Base-by-base conservation (phyloP, 1,140 invertebrate species). In the Cherax quadricarinatus region DNA sequence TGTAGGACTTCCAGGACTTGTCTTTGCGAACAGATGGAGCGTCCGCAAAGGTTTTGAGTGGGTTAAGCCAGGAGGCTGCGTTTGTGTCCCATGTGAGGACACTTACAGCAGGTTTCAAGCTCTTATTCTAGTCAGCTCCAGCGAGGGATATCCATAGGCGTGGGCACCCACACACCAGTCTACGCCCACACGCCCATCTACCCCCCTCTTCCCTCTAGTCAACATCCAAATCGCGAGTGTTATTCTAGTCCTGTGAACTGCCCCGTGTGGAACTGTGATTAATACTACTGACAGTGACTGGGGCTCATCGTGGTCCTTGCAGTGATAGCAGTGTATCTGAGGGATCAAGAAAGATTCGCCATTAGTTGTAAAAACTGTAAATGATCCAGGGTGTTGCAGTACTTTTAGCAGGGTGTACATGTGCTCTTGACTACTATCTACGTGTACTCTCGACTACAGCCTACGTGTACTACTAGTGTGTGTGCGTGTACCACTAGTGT, bases 31-130 rank as follows among this genome's bases (percentile, higher is more conserved):
- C 70, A 78, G 48, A 53, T 51, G n/a, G n/a, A 66, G 16, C 70
- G 85, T 14, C 2, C 1, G 9, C 5, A 14, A 57, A 57, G 66
- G 60, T 4, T 16, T 4, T 24, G 21, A 60, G 51, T 21, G 24
- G 9, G 51, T 7, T 21, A 51, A 51, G 62, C 49, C 48, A 57
- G 70, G 86, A 81, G 24, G 78, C 78, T 81, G 75, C 86, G 51
- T 66, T 14, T 57, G 86, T 48, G 78, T 81, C 86, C 86, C 86
- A 88, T 88, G 86, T 88, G 86, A 88, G 86, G 86, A 88, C 86
- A 79, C 78, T 24, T n/a, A 80, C 86, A 80, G 86, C 75, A 88
- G n/a, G 79, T 78, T 81, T 88, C 86, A 81, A n/a, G 4, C 24
- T 57, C 53, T 57, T 62, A 88, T 88, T 88, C 86, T 88, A 88